Percentiles rank a stretch among this genome's conserved stretches.
phyloP scores from a whole-genome alignment of 1,140 invertebrate species.

The Apis dorsata region DNA sequence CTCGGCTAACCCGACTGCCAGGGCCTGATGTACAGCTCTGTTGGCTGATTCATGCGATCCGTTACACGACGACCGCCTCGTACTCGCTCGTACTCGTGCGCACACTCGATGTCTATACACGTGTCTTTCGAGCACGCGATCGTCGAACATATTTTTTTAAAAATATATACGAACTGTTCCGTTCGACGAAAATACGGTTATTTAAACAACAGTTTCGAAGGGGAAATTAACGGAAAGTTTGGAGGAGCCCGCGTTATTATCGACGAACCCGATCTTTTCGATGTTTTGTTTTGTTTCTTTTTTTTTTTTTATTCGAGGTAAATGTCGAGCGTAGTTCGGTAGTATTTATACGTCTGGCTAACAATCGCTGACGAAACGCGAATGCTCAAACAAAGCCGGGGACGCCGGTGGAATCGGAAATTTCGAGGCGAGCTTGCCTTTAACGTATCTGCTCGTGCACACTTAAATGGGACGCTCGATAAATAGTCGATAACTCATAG shows the following conservation, averaged over 20 bases:
- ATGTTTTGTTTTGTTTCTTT: no score
- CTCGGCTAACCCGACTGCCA: constrained; percentile 16
- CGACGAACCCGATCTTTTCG: no score
- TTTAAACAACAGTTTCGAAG: no score
- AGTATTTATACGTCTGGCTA: not conserved
- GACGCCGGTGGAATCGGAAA: constrained; percentile 16
- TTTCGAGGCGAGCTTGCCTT: not conserved
- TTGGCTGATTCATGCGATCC: constrained; percentile 43
- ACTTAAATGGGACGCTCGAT: constrained; percentile 40
- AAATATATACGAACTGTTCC: no score
- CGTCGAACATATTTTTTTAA: no score
- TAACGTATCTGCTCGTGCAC: constrained; percentile 22
- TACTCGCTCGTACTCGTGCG: not conserved
- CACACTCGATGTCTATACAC: not conserved
- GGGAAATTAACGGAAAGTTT: no score
- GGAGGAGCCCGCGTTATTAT: no score
- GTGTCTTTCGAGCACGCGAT: not conserved
- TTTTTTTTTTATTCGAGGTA: no score
- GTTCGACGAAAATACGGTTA: not conserved
- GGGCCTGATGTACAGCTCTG: constrained; percentile 40
- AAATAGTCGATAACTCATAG: constrained; percentile 45
- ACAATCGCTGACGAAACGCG: constrained; percentile 11
- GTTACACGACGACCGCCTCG: constrained; percentile 25
- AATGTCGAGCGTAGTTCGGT: not conserved
- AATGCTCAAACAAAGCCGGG: constrained; percentile 11